A percentile compares a stretch with the other conserved stretches of the same genome.
phyloP scores from a whole-genome alignment of 2,797 vertebrate genomes.

The Bradypodion pumilum region DNA sequence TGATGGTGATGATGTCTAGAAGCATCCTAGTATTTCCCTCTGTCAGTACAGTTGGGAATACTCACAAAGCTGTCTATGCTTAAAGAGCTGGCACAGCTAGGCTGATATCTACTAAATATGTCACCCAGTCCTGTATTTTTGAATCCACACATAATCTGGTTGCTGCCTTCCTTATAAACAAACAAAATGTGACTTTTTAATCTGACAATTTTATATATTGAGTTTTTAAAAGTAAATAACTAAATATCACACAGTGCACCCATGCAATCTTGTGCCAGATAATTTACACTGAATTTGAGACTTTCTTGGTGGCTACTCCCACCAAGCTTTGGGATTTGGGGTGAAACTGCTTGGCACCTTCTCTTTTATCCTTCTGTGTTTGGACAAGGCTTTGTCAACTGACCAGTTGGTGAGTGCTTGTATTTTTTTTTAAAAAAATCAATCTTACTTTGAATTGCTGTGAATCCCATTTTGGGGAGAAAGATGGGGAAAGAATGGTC shows the following conservation, averaged over 20 bases:
- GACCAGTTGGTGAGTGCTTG: too few species aligned
- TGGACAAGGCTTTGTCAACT: too few species aligned
- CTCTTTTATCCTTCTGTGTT: too few species aligned
- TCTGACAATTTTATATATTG: background rate
- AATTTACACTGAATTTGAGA: background rate
- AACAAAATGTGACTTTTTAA: background rate
- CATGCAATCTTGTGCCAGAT: background rate
- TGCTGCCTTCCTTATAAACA: background rate
- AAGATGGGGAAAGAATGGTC: too few species aligned
- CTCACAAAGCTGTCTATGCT: background rate
- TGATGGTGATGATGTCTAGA: too few species aligned
- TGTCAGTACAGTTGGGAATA: too few species aligned
- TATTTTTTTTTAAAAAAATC: too few species aligned
- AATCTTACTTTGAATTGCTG: too few species aligned
- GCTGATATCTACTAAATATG: background rate
- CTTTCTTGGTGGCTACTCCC: background rate
- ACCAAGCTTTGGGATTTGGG: too few species aligned
- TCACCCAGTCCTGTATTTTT: background rate
- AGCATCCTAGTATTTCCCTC: too few species aligned
- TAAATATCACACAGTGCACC: background rate
- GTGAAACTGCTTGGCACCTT: too few species aligned
- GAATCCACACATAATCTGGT: background rate
- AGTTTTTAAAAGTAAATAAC: background rate
- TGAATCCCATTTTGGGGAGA: too few species aligned
- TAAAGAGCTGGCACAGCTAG: background rate